These are phyloP conservation scores for Indicator indicator DNA, from an alignment of 2,113 vertebrate species.

Conservation along the genomic window DNA sequence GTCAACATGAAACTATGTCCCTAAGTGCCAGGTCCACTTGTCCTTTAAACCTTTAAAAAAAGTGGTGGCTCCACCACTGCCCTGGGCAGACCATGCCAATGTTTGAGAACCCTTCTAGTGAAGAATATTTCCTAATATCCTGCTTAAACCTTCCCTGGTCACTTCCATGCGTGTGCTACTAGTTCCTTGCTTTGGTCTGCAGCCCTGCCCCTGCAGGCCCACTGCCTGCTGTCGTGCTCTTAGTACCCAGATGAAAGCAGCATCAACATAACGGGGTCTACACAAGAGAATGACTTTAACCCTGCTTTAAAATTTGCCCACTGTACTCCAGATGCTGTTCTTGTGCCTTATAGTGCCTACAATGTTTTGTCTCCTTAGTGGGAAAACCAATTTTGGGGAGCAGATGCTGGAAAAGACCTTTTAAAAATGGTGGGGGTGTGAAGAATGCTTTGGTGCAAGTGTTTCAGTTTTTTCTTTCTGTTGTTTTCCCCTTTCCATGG, in stretches of 20 bases:
- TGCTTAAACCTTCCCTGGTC: not conserved
- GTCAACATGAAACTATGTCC: too few relatives aligned
- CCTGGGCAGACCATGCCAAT: too few relatives aligned
- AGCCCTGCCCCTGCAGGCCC: not conserved
- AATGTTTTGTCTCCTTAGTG: not conserved
- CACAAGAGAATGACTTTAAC: not conserved
- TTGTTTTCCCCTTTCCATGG: not conserved
- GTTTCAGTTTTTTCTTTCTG: not conserved
- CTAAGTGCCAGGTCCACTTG: too few relatives aligned
- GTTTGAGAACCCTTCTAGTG: too few relatives aligned
- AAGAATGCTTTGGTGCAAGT: not conserved
- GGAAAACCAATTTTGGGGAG: not conserved
- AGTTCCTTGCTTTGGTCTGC: not conserved
- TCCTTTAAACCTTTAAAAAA: too few relatives aligned
- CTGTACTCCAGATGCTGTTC: not conserved
- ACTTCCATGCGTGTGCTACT: fast-evolving
- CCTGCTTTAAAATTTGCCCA: not conserved
- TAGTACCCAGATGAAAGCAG: not conserved
- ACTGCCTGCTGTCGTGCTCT: not conserved
- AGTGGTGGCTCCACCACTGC: too few relatives aligned
- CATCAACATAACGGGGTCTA: fast-evolving
- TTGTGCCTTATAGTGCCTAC: not conserved
- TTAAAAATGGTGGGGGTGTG: not conserved
- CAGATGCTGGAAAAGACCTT: not conserved
- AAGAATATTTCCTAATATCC: too few relatives aligned